Evolutionary conservation across 2,113 vertebrate genomes (phyloP).

Genomic region (Bubo bubo): DNA sequence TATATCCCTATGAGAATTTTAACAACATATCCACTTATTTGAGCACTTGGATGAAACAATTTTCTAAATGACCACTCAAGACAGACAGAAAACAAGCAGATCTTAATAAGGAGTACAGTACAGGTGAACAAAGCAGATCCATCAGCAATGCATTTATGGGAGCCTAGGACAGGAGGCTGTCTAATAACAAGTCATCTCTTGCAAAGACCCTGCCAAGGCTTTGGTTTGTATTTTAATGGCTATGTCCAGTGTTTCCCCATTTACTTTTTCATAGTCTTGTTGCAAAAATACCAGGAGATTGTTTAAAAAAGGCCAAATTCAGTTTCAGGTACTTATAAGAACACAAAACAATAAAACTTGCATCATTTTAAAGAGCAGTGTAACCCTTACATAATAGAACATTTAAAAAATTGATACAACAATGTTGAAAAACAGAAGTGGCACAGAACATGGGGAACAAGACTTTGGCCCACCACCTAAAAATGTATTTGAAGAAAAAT

Average conservation of each 20-base stretch:
- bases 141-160: not conserved
- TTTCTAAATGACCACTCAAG: not conserved
- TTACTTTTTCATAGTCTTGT: not conserved
- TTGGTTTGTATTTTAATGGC: not conserved
- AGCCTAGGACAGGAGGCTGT: not conserved
- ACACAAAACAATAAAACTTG: not conserved
- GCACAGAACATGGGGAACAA: not conserved
- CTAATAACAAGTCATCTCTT: not conserved
- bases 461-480: not conserved
- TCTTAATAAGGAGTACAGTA: not conserved
- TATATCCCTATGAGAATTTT: not conserved
- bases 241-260: not conserved
- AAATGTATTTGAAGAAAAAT: not conserved
- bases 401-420: not conserved
- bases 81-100: not conserved
- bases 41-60: not conserved
- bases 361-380: not conserved
- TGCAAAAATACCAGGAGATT: not conserved
- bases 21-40: not conserved
- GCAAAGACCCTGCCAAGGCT: not conserved
- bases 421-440: not conserved
- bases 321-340: fast-evolving
- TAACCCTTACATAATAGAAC: not conserved
- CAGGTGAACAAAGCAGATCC: not conserved
- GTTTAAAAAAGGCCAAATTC: not conserved